Base-by-base conservation (phyloP, 2,113 vertebrate genomes). In the Sterna hirundo region DNA sequence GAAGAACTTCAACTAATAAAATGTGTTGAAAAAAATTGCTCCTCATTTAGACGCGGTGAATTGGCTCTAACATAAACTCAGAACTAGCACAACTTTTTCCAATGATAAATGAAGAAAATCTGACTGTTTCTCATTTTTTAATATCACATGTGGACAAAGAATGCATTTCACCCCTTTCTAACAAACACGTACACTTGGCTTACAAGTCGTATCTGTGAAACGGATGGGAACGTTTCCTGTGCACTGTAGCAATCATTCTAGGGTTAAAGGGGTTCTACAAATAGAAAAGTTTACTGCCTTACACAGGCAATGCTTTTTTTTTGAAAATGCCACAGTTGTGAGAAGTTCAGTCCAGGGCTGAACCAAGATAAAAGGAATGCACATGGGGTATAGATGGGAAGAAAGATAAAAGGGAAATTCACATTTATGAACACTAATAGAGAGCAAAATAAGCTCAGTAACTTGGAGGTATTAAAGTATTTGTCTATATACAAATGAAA, bases 331-430 rank as follows among this genome's bases (percentile, higher is more conserved):
- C n/a, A 44, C 16, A 85, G 23, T 44, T 88, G 44, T 76, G n/a
- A 88, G 42, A 90, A 88, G 26, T 96, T 96, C 69, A 82, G 46
- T 79, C 27, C 65, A 83, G 32, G 20, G 36, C 69, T 82, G 54
- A 54, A 80, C 16, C 16, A 77, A 96, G 86, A 97, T 94, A 69
- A 97, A 97, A 96, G 77, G 30, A 90, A 75, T 54, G 29, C 20
- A 62, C 30, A 30, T 60, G 60, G 58, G 23, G 18, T 86, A 86
- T 84, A 89, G 38, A 90, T 75, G 66, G 34, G 20, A 70, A 94
- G 78, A 94, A 95, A 97, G 87, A 95, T 97, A 94, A 96, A 97
- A 94, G 79, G 29, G 19, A 94, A 84, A 92, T 90, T 89, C 74
- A 21, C 83, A 85, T 77, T 93, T 94, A 87, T 86, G 81, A 86